A percentile compares a stretch with the other conserved stretches of the same genome.
These are phyloP conservation scores for Drosophila fungiperda DNA, from an alignment of 2,888 invertebrate species.

Conservation along the genomic window DNA sequence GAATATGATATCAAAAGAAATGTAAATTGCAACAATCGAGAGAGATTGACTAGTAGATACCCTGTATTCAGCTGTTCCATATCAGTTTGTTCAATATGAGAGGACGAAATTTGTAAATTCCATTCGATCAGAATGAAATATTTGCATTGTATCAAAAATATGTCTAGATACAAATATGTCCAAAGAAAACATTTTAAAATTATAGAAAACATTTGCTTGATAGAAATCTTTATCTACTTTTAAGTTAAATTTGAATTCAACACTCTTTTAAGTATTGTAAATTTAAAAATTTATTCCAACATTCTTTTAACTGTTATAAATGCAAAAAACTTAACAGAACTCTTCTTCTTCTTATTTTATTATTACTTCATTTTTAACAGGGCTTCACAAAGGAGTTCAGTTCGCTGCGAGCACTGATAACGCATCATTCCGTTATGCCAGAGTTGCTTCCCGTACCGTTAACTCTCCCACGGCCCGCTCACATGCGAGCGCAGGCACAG, in stretches of 20 bases:
- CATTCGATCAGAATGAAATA: no score
- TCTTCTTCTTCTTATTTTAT: neutral
- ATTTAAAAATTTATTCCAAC: no score
- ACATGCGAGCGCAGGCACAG: constrained; percentile 56
- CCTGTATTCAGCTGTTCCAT: neutral
- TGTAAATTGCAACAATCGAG: no score
- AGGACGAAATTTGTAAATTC: no score
- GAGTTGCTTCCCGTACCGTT: constrained; percentile 97
- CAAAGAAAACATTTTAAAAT: neutral
- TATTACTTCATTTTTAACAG: constrained; percentile 86
- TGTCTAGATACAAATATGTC: no score
- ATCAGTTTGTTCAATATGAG: no score
- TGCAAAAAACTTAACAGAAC: constrained; percentile 2
- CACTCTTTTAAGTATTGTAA: neutral
- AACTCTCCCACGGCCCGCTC: constrained; percentile 88
- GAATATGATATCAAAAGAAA: no score
- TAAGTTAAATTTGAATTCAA: neutral
- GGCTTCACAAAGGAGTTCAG: constrained; percentile 99
- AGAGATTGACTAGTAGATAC: neutral
- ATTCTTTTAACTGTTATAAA: neutral
- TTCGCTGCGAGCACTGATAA: constrained; percentile 95
- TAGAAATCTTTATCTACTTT: neutral
- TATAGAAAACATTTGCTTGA: neutral
- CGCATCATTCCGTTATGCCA: constrained; percentile 99
- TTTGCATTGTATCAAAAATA: no score